These are phyloP conservation scores for Hyposoter dolosus DNA, from an alignment of 2,888 invertebrate species.

Conservation along the genomic window DNA sequence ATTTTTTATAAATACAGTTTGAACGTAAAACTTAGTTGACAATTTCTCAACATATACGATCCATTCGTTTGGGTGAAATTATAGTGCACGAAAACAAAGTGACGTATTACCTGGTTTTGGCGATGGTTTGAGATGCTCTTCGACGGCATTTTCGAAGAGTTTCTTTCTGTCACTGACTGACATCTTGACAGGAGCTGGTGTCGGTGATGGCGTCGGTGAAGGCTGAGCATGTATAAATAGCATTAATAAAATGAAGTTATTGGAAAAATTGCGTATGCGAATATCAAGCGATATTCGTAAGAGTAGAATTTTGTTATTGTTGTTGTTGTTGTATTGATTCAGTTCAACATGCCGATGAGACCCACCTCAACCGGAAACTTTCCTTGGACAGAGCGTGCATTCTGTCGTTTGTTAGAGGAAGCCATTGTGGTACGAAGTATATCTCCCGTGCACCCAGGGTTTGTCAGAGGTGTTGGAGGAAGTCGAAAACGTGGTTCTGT, in stretches of 20 bases:
- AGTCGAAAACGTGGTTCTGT: conserved; percentile 78
- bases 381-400: conserved; percentile 83
- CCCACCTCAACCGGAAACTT: conserved; percentile 83
- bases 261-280: not conserved
- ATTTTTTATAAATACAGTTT: too few relatives aligned
- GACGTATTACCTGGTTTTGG: conserved; percentile 90
- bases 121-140: conserved; percentile 94
- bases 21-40: not conserved
- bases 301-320: conserved; percentile 11
- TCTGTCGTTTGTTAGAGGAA: conserved; percentile 82
- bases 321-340: conserved; percentile 39
- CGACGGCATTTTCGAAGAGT: conserved; percentile 98
- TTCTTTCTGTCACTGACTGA: conserved; percentile 97
- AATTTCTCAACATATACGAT: too few relatives aligned
- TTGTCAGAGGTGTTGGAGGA: conserved; percentile 82
- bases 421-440: conserved; percentile 73
- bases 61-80: not conserved
- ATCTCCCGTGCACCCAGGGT: conserved; percentile 76
- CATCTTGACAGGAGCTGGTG: conserved; percentile 91
- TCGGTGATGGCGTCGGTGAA: conserved; percentile 88
- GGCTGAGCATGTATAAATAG: conserved; percentile 73
- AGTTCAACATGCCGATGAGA: conserved; percentile 77
- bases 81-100: not conserved
- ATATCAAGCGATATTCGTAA: conserved; percentile 22
- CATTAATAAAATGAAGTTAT: conserved; percentile 28